Evolutionary conservation across 2,888 invertebrate genomes (phyloP).

Genomic region (Acheta domesticus): DNA sequence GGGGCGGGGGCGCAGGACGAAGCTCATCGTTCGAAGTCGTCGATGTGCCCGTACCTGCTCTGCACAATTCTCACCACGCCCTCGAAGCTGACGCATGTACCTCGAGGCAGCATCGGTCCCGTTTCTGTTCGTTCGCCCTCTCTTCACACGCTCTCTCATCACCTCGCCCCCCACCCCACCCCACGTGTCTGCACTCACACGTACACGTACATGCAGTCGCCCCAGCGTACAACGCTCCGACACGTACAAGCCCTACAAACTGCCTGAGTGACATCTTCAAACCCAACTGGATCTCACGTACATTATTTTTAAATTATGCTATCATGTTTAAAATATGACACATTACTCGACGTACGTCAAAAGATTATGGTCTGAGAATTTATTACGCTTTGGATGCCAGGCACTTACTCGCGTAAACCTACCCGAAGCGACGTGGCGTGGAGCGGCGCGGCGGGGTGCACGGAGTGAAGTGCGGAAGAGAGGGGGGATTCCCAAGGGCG

Average conservation of each 20-base stretch:
- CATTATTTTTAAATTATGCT: slow-evolving; percentile 18
- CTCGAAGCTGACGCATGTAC: background rate
- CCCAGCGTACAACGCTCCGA: background rate
- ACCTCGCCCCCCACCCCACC: background rate
- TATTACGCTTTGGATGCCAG: background rate
- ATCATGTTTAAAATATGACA: slow-evolving; percentile 9
- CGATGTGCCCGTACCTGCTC: no score
- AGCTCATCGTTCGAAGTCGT: no score
- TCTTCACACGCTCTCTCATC: background rate
- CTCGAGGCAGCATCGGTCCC: no score
- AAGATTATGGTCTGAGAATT: slow-evolving; percentile 10
- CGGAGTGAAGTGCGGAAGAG: no score
- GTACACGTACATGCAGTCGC: background rate
- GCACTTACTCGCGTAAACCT: background rate
- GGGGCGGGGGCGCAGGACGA: background rate
- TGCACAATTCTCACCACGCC: background rate
- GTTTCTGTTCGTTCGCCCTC: no score
- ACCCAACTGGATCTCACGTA: background rate
- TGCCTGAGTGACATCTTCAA: background rate
- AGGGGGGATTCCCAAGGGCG: no score
- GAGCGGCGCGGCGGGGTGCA: no score
- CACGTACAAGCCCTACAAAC: background rate
- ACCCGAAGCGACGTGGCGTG: no score
- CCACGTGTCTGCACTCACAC: background rate
- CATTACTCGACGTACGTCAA: background rate